Conservation (phyloP, 2,113 vertebrate genomes). For the Verasper variegatus region DNA sequence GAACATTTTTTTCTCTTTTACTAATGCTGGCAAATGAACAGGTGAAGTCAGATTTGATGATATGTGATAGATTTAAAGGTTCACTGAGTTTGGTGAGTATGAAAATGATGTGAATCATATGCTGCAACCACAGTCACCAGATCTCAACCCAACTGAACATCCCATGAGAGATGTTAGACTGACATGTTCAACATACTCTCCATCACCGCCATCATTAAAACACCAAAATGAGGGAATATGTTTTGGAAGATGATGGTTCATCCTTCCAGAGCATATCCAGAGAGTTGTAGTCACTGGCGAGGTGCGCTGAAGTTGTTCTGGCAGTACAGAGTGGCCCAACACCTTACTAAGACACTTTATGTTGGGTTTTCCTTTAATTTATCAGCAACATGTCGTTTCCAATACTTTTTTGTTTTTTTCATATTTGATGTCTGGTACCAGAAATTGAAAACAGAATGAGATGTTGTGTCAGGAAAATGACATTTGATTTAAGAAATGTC, state of each 20-base stretch:
- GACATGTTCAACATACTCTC: neutral
- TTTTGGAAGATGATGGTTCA: neutral
- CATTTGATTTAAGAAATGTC: slow-evolving; percentile 26
- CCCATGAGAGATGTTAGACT: neutral
- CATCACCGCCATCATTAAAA: neutral
- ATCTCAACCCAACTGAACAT: neutral
- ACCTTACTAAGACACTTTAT: neutral
- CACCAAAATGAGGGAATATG: slow-evolving; percentile 3
- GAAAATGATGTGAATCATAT: neutral
- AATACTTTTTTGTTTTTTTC: slow-evolving; percentile 18
- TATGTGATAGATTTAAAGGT: neutral
- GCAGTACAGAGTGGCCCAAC: neutral
- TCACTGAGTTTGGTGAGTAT: neutral
- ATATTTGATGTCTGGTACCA: slow-evolving; percentile 18
- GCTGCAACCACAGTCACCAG: neutral
- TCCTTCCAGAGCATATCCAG: neutral
- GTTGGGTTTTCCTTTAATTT: neutral
- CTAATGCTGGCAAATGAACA: slow-evolving; percentile 8
- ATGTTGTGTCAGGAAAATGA: slow-evolving; percentile 19
- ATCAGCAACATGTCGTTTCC: neutral
- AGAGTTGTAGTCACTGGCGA: neutral
- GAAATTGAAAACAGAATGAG: slow-evolving; percentile 5
- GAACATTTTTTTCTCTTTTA: neutral
- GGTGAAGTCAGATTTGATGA: neutral
- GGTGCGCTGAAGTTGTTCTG: neutral